Evolutionary conservation across 2,888 invertebrate genomes (phyloP), one percentile per base, ranked within the genome.

Genomic region (Apamea monoglypha): DNA sequence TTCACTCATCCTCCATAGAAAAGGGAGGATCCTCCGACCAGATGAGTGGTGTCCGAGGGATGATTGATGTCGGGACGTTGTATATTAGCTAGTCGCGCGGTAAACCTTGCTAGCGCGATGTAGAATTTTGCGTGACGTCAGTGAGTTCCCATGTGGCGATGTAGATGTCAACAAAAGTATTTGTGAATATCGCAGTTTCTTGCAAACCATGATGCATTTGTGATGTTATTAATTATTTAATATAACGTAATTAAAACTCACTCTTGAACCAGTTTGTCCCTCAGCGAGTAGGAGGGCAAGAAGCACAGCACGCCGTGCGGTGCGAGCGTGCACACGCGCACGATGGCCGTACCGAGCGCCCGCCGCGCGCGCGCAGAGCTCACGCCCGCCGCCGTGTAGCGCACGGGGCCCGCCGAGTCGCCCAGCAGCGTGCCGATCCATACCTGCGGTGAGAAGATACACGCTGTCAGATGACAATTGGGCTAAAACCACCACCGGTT

Each of bases 281-380:
- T 77, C 50, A 89, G 73, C 0, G 75, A 93, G 92, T 98, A 98
- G 0, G 98, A 98, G 0, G 98, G 98, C 80, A 98, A 94, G 93
- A 98, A 98, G 93, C 98, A 98, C 7, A 98, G 96, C 0, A 98
- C 97, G 0, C 98, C 98, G 93, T 97, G 96, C 2, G 98, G 98
- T 0, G 98, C 97, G 56, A 96, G 95, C 75, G 94, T 89, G 81
- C 97, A 97, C 40, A 98, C 97, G 81, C 97, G 93, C 47, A 97
- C 88, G 0, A 98, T 82, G 1, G 97, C 90, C 21, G 86, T 87
- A 0, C 98, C 98, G 1, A 98, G 91, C 74, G 98, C 98, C 88
- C 0, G 56, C 0, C 74, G 61, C 3, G 72, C 71, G 10, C 70
- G 40, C 18, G 64, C 6, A 0, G 0, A 0, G 16, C 47, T 18